Percentiles rank a stretch among this genome's conserved stretches.
Conservation (phyloP, 2,888 invertebrate genomes). For the Cactoblastis cactorum region DNA sequence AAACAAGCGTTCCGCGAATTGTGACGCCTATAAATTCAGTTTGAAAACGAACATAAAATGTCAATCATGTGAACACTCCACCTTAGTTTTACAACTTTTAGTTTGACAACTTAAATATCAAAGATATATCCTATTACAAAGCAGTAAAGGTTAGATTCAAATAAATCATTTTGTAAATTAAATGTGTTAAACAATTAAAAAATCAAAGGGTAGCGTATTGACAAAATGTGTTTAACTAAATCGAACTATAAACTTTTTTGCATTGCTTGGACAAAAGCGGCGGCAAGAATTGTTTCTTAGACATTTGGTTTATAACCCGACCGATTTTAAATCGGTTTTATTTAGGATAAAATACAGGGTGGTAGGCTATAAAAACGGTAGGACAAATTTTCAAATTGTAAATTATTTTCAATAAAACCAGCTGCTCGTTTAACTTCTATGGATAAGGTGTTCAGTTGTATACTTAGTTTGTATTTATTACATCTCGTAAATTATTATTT, state of each 20-base stretch:
- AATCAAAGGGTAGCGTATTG: conserved; percentile 44
- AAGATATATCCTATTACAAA: conserved; percentile 16
- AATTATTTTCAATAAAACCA: conserved; percentile 20
- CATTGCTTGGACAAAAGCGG: conserved; percentile 38
- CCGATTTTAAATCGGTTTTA: conserved; percentile 48
- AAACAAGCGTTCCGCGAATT: conserved; percentile 67
- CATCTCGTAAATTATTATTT: not conserved
- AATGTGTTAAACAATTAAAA: conserved; percentile 16
- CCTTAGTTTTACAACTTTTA: conserved; percentile 25
- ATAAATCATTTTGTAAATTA: not conserved
- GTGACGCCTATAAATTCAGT: conserved; percentile 57
- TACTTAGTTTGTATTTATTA: not conserved
- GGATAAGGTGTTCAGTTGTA: not conserved
- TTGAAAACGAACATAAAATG: conserved; percentile 53
- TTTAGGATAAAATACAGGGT: conserved; percentile 48
- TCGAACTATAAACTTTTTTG: conserved; percentile 48
- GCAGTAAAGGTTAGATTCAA: conserved; percentile 26
- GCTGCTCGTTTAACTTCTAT: conserved; percentile 12
- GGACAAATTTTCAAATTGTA: conserved; percentile 46
- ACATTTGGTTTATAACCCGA: conserved; percentile 35
- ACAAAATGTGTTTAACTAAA: conserved; percentile 50
- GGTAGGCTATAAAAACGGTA: conserved; percentile 60
- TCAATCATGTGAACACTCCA: conserved; percentile 54
- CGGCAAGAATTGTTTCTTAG: conserved; percentile 39
- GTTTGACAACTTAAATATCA: not conserved